A percentile compares a stretch with the other conserved stretches of the same genome.
Evolutionary conservation across 2,113 vertebrate genomes (phyloP).

Genomic region (Asarcornis scutulata): DNA sequence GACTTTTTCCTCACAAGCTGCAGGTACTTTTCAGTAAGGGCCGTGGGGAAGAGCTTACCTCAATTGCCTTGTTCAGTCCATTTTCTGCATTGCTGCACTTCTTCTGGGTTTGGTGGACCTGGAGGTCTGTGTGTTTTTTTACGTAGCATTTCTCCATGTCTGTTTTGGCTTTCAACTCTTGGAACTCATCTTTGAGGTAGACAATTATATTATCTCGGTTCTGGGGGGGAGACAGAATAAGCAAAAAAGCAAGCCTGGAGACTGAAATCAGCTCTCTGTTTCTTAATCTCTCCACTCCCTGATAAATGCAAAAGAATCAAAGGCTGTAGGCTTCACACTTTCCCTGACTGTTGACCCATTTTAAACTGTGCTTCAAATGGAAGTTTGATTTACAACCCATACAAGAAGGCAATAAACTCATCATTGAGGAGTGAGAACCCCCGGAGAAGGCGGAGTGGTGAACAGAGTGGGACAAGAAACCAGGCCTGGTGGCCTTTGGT

Average conservation of each 20-base stretch:
- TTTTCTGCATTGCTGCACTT: constrained; percentile 74
- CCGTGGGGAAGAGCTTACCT: constrained; percentile 51
- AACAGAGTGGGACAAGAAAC: background rate
- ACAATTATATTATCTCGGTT: constrained; percentile 70
- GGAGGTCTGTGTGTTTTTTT: constrained; percentile 77
- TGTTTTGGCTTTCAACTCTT: constrained; percentile 77
- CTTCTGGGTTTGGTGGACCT: constrained; percentile 78
- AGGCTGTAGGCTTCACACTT: background rate
- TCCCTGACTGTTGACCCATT: background rate
- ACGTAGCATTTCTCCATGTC: constrained; percentile 75
- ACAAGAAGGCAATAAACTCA: background rate
- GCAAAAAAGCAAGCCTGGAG: background rate
- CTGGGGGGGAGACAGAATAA: constrained; percentile 55
- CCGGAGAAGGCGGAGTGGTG: background rate
- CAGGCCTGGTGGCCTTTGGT: background rate
- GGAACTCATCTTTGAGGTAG: constrained; percentile 79
- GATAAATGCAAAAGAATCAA: background rate
- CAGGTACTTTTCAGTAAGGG: background rate
- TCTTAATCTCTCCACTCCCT: background rate
- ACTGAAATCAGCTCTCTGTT: background rate
- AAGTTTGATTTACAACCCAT: background rate
- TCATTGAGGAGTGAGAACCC: background rate
- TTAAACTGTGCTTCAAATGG: background rate
- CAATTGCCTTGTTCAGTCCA: constrained; percentile 70
- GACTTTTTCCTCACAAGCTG: background rate